phyloP scores from a whole-genome alignment of 1,140 invertebrate species.

The Riptortus pedestris region DNA sequence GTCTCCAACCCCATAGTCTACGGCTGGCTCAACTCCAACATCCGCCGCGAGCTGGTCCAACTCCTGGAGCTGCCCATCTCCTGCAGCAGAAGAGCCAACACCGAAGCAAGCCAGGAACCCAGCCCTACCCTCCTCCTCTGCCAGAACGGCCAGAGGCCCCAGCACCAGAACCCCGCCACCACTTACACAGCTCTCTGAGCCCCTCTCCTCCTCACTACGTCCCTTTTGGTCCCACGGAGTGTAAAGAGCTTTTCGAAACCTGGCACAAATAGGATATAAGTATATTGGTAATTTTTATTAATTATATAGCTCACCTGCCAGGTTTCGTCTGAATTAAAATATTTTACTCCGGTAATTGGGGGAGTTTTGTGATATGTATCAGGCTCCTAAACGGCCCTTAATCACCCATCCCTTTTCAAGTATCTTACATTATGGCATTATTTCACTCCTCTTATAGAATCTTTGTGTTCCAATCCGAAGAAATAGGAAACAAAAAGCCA shows the following conservation, averaged over 20 bases:
- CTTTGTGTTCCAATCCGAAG: too few relatives aligned
- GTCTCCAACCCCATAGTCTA: slow-evolving; percentile 45
- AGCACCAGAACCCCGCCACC: slow-evolving; percentile 9
- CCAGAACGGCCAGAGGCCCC: slow-evolving; percentile 6
- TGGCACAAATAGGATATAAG: not conserved
- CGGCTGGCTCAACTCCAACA: slow-evolving; percentile 44
- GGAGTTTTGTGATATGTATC: too few relatives aligned
- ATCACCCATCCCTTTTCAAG: too few relatives aligned
- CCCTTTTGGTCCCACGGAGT: not conserved
- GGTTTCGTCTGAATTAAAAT: not conserved
- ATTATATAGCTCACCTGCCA: not conserved
- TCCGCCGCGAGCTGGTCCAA: slow-evolving; percentile 38
- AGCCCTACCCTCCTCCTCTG: slow-evolving; percentile 10
- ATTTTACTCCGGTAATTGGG: too few relatives aligned
- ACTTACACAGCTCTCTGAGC: slow-evolving; percentile 10
- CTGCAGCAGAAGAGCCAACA: not conserved
- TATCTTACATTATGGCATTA: too few relatives aligned
- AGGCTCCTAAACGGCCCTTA: too few relatives aligned
- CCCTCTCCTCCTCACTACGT: not conserved
- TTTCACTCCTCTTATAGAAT: too few relatives aligned
- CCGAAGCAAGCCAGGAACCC: not conserved
- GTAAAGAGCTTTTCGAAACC: not conserved
- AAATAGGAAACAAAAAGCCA: too few relatives aligned
- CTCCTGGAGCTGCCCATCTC: slow-evolving; percentile 35
- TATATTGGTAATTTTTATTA: not conserved